These are phyloP conservation scores for Patella caerulea DNA, from an alignment of 2,888 invertebrate species.

Conservation along the genomic window DNA sequence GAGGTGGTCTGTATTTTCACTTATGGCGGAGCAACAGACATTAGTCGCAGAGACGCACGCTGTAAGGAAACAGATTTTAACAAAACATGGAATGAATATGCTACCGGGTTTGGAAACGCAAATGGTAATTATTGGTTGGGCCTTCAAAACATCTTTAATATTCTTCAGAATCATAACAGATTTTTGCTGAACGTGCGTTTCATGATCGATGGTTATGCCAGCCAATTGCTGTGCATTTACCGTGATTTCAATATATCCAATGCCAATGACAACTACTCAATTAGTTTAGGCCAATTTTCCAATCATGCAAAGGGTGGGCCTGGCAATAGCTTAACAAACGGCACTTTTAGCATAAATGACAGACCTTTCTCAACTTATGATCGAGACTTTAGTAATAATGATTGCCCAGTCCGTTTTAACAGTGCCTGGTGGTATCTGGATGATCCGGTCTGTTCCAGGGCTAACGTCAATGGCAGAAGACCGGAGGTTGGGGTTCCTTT, in stretches of 20 bases:
- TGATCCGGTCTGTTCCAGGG: not conserved
- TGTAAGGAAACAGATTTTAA: not conserved
- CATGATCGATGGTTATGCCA: too few relatives aligned
- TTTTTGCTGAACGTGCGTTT: too few relatives aligned
- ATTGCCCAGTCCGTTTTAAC: not conserved
- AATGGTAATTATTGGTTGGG: not conserved
- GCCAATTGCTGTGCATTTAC: too few relatives aligned
- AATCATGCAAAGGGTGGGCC: not conserved
- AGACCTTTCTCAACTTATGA: not conserved
- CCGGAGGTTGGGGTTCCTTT: too few relatives aligned
- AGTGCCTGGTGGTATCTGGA: too few relatives aligned
- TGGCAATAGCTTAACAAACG: not conserved
- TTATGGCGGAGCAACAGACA: not conserved
- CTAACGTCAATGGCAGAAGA: not conserved
- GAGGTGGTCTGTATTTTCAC: not conserved
- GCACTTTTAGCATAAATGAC: not conserved
- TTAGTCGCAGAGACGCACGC: not conserved
- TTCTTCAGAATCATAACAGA: too few relatives aligned
- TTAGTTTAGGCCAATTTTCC: too few relatives aligned
- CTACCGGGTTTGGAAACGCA: not conserved
- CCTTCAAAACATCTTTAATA: not conserved
- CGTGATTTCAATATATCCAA: too few relatives aligned
- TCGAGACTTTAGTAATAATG: not conserved
- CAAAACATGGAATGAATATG: not conserved
- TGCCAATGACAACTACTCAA: too few relatives aligned